A percentile compares a stretch with the other conserved stretches of the same genome.
These are phyloP conservation scores for Ophioninae sp. DNA, from an alignment of 2,888 invertebrate species.

Conservation along the genomic window DNA sequence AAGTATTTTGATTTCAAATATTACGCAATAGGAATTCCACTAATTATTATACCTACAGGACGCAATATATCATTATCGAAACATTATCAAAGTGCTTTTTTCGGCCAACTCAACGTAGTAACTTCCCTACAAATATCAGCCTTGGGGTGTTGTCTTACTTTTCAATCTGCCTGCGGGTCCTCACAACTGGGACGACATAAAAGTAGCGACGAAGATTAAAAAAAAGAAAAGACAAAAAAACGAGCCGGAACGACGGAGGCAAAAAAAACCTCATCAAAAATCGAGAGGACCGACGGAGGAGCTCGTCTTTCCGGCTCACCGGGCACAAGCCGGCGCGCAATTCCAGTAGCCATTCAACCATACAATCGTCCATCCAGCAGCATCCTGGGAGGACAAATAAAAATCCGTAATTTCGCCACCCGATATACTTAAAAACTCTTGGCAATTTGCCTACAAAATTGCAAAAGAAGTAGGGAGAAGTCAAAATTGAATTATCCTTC, in stretches of 20 bases:
- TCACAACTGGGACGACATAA: constrained; percentile 8
- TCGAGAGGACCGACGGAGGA: constrained; percentile 42
- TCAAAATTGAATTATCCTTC: neutral
- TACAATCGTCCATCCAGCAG: constrained; percentile 19
- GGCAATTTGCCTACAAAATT: constrained; percentile 1
- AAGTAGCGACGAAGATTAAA: constrained; percentile 22
- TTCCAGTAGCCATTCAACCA: constrained; percentile 28
- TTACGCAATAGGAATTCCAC: neutral
- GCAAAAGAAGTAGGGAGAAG: neutral
- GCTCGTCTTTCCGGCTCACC: constrained; percentile 51
- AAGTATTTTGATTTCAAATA: neutral
- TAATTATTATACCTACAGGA: neutral
- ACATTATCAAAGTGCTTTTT: neutral
- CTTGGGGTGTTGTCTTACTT: constrained; percentile 7
- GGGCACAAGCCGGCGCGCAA: constrained; percentile 39
- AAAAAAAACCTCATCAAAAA: constrained; percentile 34
- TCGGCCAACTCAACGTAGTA: neutral
- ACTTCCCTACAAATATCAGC: constrained; percentile 14
- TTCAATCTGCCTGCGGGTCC: constrained; percentile 6
- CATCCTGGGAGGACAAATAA: constrained; percentile 18
- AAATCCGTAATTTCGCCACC: constrained; percentile 13
- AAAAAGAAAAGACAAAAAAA: constrained; percentile 3
- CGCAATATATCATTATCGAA: neutral
- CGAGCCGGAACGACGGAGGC: constrained; percentile 11
- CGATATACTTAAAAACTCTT: constrained; percentile 7